phyloP scores from a whole-genome alignment of 2,888 invertebrate genomes.

The Athrips mouffetella region DNA sequence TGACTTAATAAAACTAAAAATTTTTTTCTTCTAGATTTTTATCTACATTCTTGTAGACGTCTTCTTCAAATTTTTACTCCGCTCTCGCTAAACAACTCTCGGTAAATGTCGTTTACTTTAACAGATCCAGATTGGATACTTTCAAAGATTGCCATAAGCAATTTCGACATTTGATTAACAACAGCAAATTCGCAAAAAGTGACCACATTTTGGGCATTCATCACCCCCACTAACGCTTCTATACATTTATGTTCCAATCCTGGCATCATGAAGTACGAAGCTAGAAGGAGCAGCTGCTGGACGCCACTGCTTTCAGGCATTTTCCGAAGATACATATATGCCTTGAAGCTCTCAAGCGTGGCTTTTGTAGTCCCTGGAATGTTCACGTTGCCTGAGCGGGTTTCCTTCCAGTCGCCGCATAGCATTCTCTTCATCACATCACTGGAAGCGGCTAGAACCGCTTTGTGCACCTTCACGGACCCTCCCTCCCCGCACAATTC shows the following conservation, averaged over 20 bases:
- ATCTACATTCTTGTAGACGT: too few species aligned
- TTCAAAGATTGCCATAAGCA: too few species aligned
- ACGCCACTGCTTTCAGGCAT: background rate
- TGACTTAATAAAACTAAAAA: too few species aligned
- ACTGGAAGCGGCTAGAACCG: background rate
- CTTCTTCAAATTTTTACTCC: too few species aligned
- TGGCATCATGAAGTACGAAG: background rate
- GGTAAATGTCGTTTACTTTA: too few species aligned
- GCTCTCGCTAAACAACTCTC: too few species aligned
- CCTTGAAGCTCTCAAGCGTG: background rate
- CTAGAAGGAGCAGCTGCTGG: background rate
- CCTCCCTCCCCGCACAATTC: background rate
- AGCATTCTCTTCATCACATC: background rate
- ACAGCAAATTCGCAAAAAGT: too few species aligned
- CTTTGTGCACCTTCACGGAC: background rate
- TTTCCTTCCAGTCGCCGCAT: conserved; percentile 1
- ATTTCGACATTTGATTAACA: too few species aligned
- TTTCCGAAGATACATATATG: background rate
- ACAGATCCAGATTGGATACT: too few species aligned
- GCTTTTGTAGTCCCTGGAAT: conserved; percentile 1
- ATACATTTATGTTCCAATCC: conserved; percentile 6
- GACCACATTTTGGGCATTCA: too few species aligned
- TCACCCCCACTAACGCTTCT: too few species aligned
- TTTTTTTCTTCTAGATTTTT: too few species aligned
- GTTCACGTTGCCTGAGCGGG: background rate